Evolutionary conservation across 2,888 invertebrate species (phyloP).

Genomic region (Thecophora atra): DNA sequence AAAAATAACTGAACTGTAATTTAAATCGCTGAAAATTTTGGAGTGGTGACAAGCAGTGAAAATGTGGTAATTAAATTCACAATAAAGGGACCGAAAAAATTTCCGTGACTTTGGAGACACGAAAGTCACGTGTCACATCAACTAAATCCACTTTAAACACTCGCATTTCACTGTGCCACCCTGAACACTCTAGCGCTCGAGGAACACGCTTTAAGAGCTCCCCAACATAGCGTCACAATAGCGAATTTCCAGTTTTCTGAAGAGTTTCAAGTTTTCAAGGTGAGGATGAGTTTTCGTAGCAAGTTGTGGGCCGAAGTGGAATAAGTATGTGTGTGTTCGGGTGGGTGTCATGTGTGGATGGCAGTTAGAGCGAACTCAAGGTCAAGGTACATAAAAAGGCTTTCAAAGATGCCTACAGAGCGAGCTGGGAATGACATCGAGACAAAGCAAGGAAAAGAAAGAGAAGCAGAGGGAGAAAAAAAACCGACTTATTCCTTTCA

Average conservation of each 20-base stretch:
- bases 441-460: not conserved
- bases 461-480: not conserved
- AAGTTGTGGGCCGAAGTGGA: not conserved
- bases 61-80: too few species aligned
- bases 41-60: too few species aligned
- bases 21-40: too few species aligned
- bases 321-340: conserved; percentile 24
- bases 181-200: too few species aligned
- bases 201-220: not conserved
- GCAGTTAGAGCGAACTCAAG: not conserved
- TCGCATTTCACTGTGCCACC: conserved; percentile 20
- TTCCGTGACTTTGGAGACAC: not conserved
- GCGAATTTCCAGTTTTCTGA: not conserved
- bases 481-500: too few species aligned
- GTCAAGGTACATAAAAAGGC: not conserved
- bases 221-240: too few species aligned
- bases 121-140: not conserved
- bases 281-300: not conserved
- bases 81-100: not conserved
- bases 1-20: too few species aligned
- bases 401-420: not conserved
- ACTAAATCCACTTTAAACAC: not conserved
- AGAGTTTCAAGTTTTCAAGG: not conserved
- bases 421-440: not conserved
- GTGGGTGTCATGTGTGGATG: conserved; percentile 1